Evolutionary conservation across 2,113 vertebrate genomes (phyloP).

Genomic region (Protobothrops flavoviridis): DNA sequence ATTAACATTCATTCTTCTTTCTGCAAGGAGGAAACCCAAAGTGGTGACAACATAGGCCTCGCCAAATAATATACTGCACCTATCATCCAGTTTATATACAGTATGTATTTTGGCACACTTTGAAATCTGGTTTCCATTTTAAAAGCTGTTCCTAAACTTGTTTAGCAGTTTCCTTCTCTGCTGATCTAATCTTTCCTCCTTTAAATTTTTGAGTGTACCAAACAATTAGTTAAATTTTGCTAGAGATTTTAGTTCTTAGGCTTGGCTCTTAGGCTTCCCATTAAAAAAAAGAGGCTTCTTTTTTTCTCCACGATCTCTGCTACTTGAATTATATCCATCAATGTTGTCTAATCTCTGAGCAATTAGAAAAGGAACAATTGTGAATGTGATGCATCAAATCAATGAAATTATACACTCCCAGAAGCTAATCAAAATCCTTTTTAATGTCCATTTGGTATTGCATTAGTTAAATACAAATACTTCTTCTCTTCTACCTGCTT

Average conservation of each 20-base stretch:
- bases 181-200: neutral
- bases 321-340: neutral
- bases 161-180: neutral
- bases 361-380: neutral
- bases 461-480: neutral
- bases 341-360: neutral
- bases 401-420: neutral
- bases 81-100: neutral
- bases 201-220: neutral
- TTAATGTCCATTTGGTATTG: neutral
- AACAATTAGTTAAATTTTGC: neutral
- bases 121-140: neutral
- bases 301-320: neutral
- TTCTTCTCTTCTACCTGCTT: neutral
- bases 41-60: neutral
- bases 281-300: neutral
- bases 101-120: neutral
- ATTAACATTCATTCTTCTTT: neutral
- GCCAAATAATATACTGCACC: neutral
- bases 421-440: neutral
- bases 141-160: neutral
- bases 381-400: neutral
- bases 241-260: neutral
- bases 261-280: neutral
- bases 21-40: neutral